Percentiles rank a stretch among this genome's conserved stretches.
These are phyloP conservation scores for Heterodera schachtii DNA, from an alignment of 1,140 invertebrate genomes.

Conservation along the genomic window DNA sequence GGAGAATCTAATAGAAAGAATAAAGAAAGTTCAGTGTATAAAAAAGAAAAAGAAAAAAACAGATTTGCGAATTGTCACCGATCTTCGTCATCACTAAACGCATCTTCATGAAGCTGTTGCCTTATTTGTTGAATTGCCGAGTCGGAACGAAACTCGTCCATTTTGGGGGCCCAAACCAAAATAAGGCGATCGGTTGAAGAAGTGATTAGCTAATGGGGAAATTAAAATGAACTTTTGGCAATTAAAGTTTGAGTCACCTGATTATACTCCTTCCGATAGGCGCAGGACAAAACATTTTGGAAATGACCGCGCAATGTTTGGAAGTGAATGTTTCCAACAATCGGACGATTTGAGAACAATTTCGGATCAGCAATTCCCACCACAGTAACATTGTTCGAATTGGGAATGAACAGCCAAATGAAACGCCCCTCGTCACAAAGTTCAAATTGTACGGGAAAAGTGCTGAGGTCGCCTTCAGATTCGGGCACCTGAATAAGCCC, in stretches of 20 bases:
- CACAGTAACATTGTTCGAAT: slow-evolving; percentile 19
- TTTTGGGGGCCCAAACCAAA: slow-evolving; percentile 33
- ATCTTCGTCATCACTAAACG: slow-evolving; percentile 25
- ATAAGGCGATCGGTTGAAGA: slow-evolving; percentile 26
- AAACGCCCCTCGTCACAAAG: slow-evolving; percentile 29
- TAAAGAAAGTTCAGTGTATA: too few relatives aligned
- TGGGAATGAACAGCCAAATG: slow-evolving; percentile 25
- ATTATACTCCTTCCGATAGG: slow-evolving; percentile 20
- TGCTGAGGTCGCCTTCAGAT: background rate
- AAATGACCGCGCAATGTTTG: slow-evolving; percentile 29
- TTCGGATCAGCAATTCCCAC: background rate
- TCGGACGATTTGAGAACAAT: background rate
- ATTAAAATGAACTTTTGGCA: background rate
- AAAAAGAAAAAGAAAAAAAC: too few relatives aligned
- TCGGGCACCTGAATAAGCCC: background rate
- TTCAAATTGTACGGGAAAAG: slow-evolving; percentile 18
- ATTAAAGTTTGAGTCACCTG: background rate
- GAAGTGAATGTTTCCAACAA: background rate
- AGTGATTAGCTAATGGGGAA: slow-evolving; percentile 7
- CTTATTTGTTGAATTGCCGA: background rate
- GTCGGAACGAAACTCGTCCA: slow-evolving; percentile 11
- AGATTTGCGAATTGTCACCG: too few relatives aligned
- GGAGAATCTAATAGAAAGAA: too few relatives aligned
- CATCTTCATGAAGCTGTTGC: slow-evolving; percentile 23
- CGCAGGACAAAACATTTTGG: slow-evolving; percentile 19